Conservation (phyloP, 2,113 vertebrate species). For the Erythrocercus mccallii region DNA sequence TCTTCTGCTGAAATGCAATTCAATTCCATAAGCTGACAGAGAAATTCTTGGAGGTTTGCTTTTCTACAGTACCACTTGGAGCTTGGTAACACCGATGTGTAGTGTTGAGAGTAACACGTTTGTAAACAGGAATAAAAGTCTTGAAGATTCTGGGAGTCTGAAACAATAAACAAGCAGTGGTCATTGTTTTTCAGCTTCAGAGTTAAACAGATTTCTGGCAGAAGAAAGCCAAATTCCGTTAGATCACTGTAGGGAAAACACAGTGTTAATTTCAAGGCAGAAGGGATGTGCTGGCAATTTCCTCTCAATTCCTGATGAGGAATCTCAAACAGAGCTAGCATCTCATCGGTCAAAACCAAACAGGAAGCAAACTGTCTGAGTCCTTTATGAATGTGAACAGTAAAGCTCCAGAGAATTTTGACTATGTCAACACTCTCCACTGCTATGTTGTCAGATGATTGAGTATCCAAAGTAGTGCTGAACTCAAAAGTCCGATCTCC, state of each 20-base stretch:
- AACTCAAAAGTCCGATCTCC: slow-evolving; percentile 71
- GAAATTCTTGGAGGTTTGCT: slow-evolving; percentile 77
- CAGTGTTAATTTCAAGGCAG: slow-evolving; percentile 74
- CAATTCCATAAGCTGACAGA: slow-evolving; percentile 81
- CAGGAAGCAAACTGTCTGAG: slow-evolving; percentile 83
- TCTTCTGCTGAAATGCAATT: slow-evolving; percentile 84
- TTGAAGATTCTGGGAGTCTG: slow-evolving; percentile 77
- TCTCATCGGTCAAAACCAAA: slow-evolving; percentile 79
- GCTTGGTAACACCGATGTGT: slow-evolving; percentile 53
- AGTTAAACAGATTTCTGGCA: slow-evolving; percentile 83
- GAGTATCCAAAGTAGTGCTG: slow-evolving; percentile 22
- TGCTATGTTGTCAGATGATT: not conserved
- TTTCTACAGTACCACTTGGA: slow-evolving; percentile 51
- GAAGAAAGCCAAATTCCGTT: slow-evolving; percentile 74
- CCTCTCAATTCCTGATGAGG: slow-evolving; percentile 61
- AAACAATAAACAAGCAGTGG: slow-evolving; percentile 79
- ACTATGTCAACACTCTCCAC: slow-evolving; percentile 64
- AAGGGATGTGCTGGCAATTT: slow-evolving; percentile 73
- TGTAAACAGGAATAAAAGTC: slow-evolving; percentile 74
- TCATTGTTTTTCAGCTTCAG: slow-evolving; percentile 71
- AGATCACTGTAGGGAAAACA: slow-evolving; percentile 79
- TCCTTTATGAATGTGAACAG: slow-evolving; percentile 77
- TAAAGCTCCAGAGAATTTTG: slow-evolving; percentile 85
- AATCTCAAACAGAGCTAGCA: slow-evolving; percentile 80
- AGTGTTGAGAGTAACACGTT: slow-evolving; percentile 38